Evolutionary conservation across 2,797 vertebrate genomes (phyloP).

Genomic region (Oreochromis grahami): DNA sequence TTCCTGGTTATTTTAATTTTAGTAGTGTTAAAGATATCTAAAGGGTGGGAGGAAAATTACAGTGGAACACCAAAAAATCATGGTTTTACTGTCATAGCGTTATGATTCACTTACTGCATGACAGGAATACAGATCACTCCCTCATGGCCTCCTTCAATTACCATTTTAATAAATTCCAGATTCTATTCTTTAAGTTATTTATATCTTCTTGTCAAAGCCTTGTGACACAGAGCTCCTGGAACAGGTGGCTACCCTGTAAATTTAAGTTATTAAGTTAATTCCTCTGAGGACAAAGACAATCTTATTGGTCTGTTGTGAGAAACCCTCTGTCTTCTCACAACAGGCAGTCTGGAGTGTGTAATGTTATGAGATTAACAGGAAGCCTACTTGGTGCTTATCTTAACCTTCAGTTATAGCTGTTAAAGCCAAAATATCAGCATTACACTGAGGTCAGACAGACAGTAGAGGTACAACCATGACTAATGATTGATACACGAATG

Average conservation of each 20-base stretch:
- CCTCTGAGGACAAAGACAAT: background rate
- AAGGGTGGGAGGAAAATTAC: background rate
- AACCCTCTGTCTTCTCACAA: background rate
- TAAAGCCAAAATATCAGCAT: background rate
- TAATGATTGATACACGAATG: background rate
- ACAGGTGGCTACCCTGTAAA: background rate
- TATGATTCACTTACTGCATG: background rate
- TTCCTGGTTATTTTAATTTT: background rate
- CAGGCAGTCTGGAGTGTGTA: background rate
- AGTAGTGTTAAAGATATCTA: background rate
- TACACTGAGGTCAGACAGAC: background rate
- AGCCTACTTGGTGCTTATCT: background rate
- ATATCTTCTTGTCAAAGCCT: background rate
- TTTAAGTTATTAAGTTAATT: background rate
- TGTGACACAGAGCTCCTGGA: background rate
- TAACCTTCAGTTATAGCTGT: background rate
- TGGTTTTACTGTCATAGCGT: background rate
- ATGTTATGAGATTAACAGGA: background rate
- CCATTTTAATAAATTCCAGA: background rate
- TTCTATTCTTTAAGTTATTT: background rate
- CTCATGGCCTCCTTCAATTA: background rate
- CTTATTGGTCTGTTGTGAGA: background rate
- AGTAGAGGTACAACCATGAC: background rate
- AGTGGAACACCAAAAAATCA: background rate
- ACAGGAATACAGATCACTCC: background rate